phyloP scores from a whole-genome alignment of 2,888 invertebrate species.

The Eupeodes luniger region DNA sequence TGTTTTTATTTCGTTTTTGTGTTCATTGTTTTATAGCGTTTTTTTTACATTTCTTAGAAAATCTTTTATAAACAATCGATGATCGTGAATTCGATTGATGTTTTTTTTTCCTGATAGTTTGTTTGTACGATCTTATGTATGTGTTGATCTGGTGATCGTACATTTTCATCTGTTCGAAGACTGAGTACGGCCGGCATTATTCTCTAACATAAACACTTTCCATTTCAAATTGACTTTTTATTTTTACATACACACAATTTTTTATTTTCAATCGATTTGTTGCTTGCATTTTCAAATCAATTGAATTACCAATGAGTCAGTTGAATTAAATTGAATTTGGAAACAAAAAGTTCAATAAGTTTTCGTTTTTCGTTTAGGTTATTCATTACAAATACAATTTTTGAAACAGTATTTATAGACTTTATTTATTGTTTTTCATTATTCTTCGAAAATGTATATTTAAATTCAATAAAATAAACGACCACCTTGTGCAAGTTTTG shows the following conservation, averaged over 20 bases:
- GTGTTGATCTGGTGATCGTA: constrained; percentile 26
- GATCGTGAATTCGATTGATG: constrained; percentile 71
- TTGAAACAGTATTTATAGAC: constrained; percentile 57
- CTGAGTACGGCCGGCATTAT: constrained; percentile 49
- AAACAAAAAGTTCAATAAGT: neutral
- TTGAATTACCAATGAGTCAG: constrained; percentile 7
- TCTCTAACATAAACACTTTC: constrained; percentile 69
- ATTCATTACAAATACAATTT: neutral
- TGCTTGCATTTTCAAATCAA: constrained; percentile 12
- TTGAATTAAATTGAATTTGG: neutral
- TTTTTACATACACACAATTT: neutral
- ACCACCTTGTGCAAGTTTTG: constrained; percentile 61
- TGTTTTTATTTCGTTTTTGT: neutral
- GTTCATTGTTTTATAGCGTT: constrained; percentile 28
- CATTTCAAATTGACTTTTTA: constrained; percentile 52
- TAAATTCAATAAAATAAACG: constrained; percentile 38
- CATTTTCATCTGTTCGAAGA: constrained; percentile 4
- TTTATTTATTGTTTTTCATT: constrained; percentile 43
- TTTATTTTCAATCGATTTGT: constrained; percentile 24
- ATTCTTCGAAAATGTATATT: constrained; percentile 33
- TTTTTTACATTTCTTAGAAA: constrained; percentile 40
- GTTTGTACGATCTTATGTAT: constrained; percentile 55
- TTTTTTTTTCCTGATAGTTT: constrained; percentile 65
- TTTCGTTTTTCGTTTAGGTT: constrained; percentile 6
- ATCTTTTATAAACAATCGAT: constrained; percentile 61